Base-by-base conservation (phyloP, 1,140 invertebrate genomes). In the Cyclina sinensis region DNA sequence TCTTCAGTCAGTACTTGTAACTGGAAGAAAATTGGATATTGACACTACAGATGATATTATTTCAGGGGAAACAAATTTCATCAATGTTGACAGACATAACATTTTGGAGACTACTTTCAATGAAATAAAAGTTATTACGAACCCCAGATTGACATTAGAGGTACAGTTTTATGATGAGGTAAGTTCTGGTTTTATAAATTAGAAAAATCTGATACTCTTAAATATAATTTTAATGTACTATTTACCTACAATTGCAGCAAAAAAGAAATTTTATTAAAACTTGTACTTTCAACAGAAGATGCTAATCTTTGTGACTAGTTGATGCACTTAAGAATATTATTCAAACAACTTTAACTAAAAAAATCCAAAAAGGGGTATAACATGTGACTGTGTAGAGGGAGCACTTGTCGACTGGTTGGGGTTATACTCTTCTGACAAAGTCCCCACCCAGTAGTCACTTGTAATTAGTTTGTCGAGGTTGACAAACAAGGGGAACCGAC, bases 91-190 rank as follows among this genome's bases (percentile, higher is more conserved):
- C 30, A 79, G 59, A 35, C 9, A 18, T 12, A 87, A 51, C 14
- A 18, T 86, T 51, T 12, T 86, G 21, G 9, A 21, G 24, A 62
- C 84, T 1, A 48, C 54, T 27, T 32, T 86, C 24, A 73, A 86
- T 46, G 57, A 86, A 43, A 48, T 86, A 54, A 0, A 11, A 1
- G 27, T 54, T 16, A 78, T 86, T n/a, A n/a, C 16, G 7, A 70
- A 86, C 27, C 18, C 43, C 0, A 12, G 73, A 11, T 43, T 54
- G 39, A 62, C 48, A 1, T 37, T 86, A 24, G 84, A 78, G 46
- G 73, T 86, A 0, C 84, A 86, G 37, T 86, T 86, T 78, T 78
- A 48, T 78, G 73, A 51, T 14, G 84, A 86, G 74, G 84, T 86
- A 65, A 78, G 21, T 85, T 57, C n/a, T n/a, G 27, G 16, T 70